These are phyloP conservation scores for Peribatodes rhomboidaria DNA, from an alignment of 2,888 invertebrate species.

Conservation along the genomic window DNA sequence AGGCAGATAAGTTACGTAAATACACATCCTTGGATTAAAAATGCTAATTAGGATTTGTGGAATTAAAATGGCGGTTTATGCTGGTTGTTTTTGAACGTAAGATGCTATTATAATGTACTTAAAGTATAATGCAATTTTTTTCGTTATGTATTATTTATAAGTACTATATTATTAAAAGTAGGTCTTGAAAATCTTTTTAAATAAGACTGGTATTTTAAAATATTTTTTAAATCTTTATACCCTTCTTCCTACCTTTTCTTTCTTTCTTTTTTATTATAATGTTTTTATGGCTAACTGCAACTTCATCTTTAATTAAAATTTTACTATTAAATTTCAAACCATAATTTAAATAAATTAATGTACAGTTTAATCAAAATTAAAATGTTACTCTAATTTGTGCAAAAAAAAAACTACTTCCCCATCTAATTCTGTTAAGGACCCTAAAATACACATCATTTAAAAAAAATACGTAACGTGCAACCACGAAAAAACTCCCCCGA, in stretches of 20 bases:
- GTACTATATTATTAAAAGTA: no score
- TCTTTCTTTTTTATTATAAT: not conserved
- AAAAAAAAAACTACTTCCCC: not conserved
- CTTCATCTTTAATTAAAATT: no score
- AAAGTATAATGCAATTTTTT: no score
- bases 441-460: not conserved
- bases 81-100: not conserved
- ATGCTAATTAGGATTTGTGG: constrained; percentile 29
- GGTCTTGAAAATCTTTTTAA: no score
- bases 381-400: not conserved
- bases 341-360: no score
- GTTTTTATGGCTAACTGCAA: no score
- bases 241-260: no score
- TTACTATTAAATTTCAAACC: no score
- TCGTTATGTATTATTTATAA: no score
- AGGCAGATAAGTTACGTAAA: constrained; percentile 35
- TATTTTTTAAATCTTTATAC: no score
- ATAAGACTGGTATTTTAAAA: no score
- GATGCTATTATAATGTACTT: not conserved
- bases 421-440: not conserved
- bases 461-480: constrained; percentile 1
- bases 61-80: constrained; percentile 12
- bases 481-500: constrained; percentile 13
- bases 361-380: no score
- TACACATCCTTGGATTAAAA: constrained; percentile 33